Percentiles rank a stretch among this genome's conserved stretches.
phyloP scores from a whole-genome alignment of 2,888 invertebrate genomes.

The Lysandra bellargus region DNA sequence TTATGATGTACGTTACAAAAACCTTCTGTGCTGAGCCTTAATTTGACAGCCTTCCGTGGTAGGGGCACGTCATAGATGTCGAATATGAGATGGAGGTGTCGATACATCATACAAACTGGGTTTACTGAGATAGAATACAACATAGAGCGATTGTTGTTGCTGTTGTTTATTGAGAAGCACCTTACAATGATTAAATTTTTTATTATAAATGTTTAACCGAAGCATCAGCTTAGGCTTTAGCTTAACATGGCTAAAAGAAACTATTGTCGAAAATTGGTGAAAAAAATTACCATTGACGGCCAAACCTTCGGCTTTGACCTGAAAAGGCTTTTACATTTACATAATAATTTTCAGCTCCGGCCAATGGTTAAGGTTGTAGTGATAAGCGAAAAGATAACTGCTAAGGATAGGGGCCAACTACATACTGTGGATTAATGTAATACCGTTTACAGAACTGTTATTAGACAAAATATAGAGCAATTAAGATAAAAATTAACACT shows the following conservation, averaged over 20 bases:
- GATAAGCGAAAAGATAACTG: neutral
- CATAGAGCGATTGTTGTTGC: neutral
- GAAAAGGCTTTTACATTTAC: no score
- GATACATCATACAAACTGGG: neutral
- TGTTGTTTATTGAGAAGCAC: neutral
- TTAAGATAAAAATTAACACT: neutral
- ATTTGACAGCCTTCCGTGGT: conserved; percentile 13
- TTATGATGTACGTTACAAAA: conserved; percentile 37
- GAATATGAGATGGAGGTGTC: neutral
- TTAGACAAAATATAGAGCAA: neutral
- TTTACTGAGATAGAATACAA: neutral
- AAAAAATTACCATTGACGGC: neutral
- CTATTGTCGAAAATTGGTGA: no score
- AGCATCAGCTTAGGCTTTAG: no score
- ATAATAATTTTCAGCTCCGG: no score
- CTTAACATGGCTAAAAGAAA: no score
- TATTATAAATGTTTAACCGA: no score
- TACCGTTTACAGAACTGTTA: neutral
- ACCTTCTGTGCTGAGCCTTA: conserved; percentile 26
- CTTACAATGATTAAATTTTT: neutral
- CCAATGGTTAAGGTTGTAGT: no score
- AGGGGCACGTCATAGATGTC: neutral
- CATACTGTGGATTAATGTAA: neutral
- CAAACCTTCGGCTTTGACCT: no score
- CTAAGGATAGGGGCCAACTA: neutral